Evolutionary conservation across 2,113 vertebrate species (phyloP), one percentile per base, ranked within the genome.

Genomic region (Ammodytes marinus): DNA sequence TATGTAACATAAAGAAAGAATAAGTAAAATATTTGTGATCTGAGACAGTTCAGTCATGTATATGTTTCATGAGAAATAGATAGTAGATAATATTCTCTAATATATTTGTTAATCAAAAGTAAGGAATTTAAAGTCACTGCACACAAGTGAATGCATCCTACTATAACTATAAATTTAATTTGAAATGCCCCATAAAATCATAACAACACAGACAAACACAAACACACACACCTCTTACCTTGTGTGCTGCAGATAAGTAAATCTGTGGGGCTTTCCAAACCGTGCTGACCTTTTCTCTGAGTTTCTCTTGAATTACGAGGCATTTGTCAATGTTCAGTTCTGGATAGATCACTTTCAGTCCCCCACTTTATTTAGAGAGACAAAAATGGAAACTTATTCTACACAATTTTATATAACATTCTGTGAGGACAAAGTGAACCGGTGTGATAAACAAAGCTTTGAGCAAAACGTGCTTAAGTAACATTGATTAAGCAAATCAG

Each of bases 241-340:
- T 61, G 6, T 89, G 1, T 47, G 91, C 89, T 66, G 11, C n/a
- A 63, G 90, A 1, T 68, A 92, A 86, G 57, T 15, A 58, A 50
- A 95, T 72, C 19, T 64, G 40, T 13, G 95, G 94, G 3, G 86
- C 82, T 61, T 74, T 69, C 95, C 93, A 95, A 17, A 77, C 64
- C 3, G n/a, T 86, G 85, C 86, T 93, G 81, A 95, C n/a, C 82
- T 87, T 94, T 78, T 92, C 49, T 88, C 95, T 88, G 68, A 91
- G 63, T 42, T 65, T 47, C 46, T 84, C 57, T 64, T 91, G 79
- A 71, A 95, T 46, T 39, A 86, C 39, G 40, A 86, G 15, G 80
- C 94, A 95, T 67, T 83, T 6, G 4, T 73, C 57, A 39, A 95
- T 42, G n/a, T 84, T 58, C 90, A 94, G 39, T 46, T 87, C 82